These are phyloP conservation scores for Tympanuchus pallidicinctus DNA, from an alignment of 2,113 vertebrate species.

Conservation along the genomic window DNA sequence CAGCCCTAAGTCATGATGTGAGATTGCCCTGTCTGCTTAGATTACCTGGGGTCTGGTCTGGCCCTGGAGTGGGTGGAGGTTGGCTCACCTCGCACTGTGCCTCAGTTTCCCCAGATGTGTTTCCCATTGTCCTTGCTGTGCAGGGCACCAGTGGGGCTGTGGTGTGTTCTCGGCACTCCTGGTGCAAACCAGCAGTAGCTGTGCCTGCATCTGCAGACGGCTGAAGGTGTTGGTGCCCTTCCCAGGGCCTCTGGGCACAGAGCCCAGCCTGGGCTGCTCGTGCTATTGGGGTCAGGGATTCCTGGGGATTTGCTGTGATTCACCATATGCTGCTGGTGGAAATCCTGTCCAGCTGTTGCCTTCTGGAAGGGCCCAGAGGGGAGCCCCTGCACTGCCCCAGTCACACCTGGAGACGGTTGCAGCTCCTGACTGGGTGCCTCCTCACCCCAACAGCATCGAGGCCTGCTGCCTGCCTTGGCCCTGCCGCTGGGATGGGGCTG, in stretches of 20 bases:
- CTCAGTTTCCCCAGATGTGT: not conserved
- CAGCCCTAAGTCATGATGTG: not conserved
- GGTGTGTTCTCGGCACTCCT: accelerated
- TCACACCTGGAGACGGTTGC: not conserved
- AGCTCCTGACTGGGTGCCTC: not conserved
- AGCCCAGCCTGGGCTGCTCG: not conserved
- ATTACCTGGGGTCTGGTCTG: not conserved
- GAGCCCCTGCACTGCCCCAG: accelerated
- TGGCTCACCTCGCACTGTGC: not conserved
- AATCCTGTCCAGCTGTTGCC: not conserved
- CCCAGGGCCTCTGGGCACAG: not conserved
- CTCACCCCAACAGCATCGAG: accelerated
- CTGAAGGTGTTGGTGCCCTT: not conserved
- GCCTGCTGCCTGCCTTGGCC: not conserved
- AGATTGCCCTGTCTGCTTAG: no score
- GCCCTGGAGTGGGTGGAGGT: accelerated
- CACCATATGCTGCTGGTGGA: not conserved
- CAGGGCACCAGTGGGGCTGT: accelerated
- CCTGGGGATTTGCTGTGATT: not conserved
- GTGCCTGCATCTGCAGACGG: accelerated
- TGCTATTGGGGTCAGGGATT: not conserved
- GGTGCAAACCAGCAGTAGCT: not conserved
- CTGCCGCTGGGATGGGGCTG: not conserved
- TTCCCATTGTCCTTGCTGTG: accelerated
- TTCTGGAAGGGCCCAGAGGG: not conserved